Conservation (phyloP, 1,140 invertebrate species). For the Diorhabda carinulata region DNA sequence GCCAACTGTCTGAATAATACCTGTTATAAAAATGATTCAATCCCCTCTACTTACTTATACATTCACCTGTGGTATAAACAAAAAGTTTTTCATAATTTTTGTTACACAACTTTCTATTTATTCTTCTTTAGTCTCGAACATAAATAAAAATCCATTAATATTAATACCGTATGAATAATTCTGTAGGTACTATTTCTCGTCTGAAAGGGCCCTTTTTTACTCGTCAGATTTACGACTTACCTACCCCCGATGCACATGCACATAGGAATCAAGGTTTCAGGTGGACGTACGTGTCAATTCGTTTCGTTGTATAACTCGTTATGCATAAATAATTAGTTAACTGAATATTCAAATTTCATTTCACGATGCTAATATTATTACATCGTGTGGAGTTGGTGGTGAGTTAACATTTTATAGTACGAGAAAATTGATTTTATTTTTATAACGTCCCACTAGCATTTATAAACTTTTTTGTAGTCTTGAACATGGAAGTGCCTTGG, state of each 20-base stretch:
- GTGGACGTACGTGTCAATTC: conserved; percentile 8
- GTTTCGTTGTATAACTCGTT: conserved; percentile 1
- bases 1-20: no score
- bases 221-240: background rate
- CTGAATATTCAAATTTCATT: conserved; percentile 12
- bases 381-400: background rate
- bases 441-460: no score
- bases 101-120: background rate
- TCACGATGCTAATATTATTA: conserved; percentile 10
- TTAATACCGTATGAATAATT: conserved; percentile 8
- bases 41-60: no score
- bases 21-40: no score
- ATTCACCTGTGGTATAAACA: no score
- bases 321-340: conserved; percentile 7
- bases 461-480: no score
- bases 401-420: background rate
- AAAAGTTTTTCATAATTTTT: no score
- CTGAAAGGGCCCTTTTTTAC: conserved; percentile 6
- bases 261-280: background rate
- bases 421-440: background rate
- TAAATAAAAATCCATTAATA: background rate
- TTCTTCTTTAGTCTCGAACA: background rate
- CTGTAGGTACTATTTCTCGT: background rate
- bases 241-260: background rate
- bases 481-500: no score